Evolutionary conservation across 2,888 invertebrate genomes (phyloP).

Genomic region (Tetheella fluctuosa): DNA sequence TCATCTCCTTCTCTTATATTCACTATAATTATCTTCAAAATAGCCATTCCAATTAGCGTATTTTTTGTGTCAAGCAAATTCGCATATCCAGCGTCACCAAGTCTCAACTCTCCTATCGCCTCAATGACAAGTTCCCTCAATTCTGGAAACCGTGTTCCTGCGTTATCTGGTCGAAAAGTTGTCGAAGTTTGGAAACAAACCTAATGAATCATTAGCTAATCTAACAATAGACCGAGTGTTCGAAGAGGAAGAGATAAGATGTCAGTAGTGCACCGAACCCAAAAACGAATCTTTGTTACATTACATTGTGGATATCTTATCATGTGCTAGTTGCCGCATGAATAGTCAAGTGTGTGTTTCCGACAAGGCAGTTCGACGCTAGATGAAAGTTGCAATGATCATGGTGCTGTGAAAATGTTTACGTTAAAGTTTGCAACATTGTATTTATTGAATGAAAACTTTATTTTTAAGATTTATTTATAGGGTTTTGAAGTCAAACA

Average conservation of each 20-base stretch:
- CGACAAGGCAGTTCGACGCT: constrained; percentile 24
- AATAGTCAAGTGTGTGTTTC: constrained; percentile 40
- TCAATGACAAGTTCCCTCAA: constrained; percentile 23
- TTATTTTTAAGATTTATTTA: too few relatives aligned
- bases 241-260: constrained; percentile 74
- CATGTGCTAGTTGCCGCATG: constrained; percentile 38
- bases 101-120: constrained; percentile 1
- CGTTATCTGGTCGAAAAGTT: constrained; percentile 34
- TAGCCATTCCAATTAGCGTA: neutral
- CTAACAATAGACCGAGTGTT: constrained; percentile 66
- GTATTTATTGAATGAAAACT: too few relatives aligned
- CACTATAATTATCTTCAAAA: too few relatives aligned
- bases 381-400: constrained; percentile 14
- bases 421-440: neutral
- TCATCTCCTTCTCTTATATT: too few relatives aligned
- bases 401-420: neutral
- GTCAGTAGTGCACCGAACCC: constrained; percentile 57
- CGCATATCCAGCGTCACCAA: neutral
- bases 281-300: constrained; percentile 65
- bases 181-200: constrained; percentile 42
- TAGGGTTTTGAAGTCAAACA: too few relatives aligned
- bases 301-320: constrained; percentile 63
- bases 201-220: constrained; percentile 74
- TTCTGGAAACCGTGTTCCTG: constrained; percentile 20
- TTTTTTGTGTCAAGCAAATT: neutral